These are phyloP conservation scores for Drosophila melanosoma DNA, from an alignment of 2,888 invertebrate species.

Conservation along the genomic window DNA sequence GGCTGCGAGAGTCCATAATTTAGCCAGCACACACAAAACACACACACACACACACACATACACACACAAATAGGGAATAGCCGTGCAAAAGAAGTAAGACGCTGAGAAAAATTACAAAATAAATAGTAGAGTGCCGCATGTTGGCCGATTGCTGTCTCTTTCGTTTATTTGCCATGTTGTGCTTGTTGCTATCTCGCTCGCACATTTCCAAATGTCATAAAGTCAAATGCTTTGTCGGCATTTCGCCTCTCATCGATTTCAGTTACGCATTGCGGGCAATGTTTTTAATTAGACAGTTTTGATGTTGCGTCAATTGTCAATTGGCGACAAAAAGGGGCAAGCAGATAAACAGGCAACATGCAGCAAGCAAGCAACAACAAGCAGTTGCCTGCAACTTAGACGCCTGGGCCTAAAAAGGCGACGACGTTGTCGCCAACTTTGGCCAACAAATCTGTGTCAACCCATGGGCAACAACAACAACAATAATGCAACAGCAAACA, in stretches of 20 bases:
- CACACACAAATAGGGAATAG: slow-evolving; percentile 22
- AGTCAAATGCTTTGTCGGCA: slow-evolving; percentile 80
- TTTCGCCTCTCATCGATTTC: slow-evolving; percentile 63
- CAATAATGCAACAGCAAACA: slow-evolving; percentile 36
- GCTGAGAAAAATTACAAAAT: slow-evolving; percentile 77
- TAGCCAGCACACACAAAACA: slow-evolving; percentile 58
- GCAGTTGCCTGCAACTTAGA: slow-evolving; percentile 58
- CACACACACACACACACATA: slow-evolving; percentile 2
- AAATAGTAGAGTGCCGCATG: slow-evolving; percentile 58
- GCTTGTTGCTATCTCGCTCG: slow-evolving; percentile 14
- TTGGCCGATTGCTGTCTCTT: slow-evolving; percentile 13
- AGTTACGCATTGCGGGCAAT: slow-evolving; percentile 76
- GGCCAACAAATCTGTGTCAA: slow-evolving; percentile 79
- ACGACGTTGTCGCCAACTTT: slow-evolving; percentile 79
- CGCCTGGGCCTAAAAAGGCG: slow-evolving; percentile 77
- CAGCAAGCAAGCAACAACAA: slow-evolving; percentile 5
- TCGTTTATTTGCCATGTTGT: slow-evolving; percentile 7
- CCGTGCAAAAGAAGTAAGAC: slow-evolving; percentile 31
- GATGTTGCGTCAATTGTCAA: slow-evolving; percentile 81
- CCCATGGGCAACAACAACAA: slow-evolving; percentile 67
- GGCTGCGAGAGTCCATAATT: slow-evolving; percentile 75
- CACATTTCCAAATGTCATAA: slow-evolving; percentile 71
- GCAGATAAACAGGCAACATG: slow-evolving; percentile 40
- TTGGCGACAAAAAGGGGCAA: slow-evolving; percentile 64
- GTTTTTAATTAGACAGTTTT: slow-evolving; percentile 80